These are phyloP conservation scores for Diglossa cyanea DNA, from an alignment of 2,797 vertebrate species.

Conservation along the genomic window DNA sequence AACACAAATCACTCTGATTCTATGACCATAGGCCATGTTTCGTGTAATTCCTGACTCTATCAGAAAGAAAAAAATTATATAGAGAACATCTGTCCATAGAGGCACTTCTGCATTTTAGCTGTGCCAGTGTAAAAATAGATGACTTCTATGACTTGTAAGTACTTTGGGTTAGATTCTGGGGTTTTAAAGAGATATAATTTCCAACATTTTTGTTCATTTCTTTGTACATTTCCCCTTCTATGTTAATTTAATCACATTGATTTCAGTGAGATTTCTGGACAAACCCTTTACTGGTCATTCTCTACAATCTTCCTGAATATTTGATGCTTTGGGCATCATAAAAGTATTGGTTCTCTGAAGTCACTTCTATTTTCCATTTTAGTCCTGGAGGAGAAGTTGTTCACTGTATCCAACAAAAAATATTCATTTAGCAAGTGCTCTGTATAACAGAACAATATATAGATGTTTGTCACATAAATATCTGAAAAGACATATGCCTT, in stretches of 20 bases:
- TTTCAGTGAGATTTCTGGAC: background rate
- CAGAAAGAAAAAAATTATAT: background rate
- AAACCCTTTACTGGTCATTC: background rate
- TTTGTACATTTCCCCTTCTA: background rate
- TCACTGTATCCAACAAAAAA: constrained; percentile 31
- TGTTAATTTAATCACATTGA: background rate
- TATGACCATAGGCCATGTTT: background rate
- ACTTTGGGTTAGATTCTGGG: background rate
- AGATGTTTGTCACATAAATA: constrained; percentile 41
- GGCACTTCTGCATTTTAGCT: background rate
- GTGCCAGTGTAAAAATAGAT: background rate
- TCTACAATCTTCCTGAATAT: background rate
- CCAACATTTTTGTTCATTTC: background rate
- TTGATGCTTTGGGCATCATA: background rate
- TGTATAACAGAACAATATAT: constrained; percentile 16
- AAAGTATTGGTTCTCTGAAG: background rate
- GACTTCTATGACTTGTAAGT: background rate
- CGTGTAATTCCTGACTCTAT: background rate
- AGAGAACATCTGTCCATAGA: background rate
- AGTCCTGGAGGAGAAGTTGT: constrained; percentile 33
- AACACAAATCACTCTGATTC: background rate
- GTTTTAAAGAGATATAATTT: background rate
- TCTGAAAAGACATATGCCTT: constrained; percentile 41
- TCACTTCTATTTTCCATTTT: constrained; percentile 11
- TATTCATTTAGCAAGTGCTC: constrained; percentile 1